Percentiles rank a stretch among this genome's conserved stretches.
Conservation (phyloP, 2,888 invertebrate species). For the Charanyca ferruginea region DNA sequence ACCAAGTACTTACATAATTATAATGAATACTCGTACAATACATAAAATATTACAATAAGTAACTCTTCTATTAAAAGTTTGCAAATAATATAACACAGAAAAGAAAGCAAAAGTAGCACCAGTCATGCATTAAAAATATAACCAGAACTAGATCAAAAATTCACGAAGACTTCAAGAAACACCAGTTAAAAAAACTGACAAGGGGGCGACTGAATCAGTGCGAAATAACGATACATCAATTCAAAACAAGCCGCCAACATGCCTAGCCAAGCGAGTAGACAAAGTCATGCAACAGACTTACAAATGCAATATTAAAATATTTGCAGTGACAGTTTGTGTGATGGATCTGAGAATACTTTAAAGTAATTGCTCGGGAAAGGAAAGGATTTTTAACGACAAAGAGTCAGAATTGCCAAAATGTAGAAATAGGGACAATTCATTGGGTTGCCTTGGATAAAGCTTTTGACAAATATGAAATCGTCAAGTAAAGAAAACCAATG, state of each 20-base stretch:
- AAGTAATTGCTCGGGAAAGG: neutral
- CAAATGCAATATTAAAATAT: constrained; percentile 39
- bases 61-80: neutral
- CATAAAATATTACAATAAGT: neutral
- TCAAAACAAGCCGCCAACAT: constrained; percentile 40
- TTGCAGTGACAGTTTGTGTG: constrained; percentile 47
- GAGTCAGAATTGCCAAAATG: neutral
- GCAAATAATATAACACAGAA: neutral
- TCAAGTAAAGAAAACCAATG: no score
- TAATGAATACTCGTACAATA: neutral
- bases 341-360: constrained; percentile 33
- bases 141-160: constrained; percentile 12
- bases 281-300: constrained; percentile 39
- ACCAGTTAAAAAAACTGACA: constrained; percentile 2
- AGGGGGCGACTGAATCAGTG: constrained; percentile 12
- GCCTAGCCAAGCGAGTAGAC: constrained; percentile 27
- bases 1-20: neutral
- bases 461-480: no score
- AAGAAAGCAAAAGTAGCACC: neutral
- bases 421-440: no score
- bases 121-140: constrained; percentile 6
- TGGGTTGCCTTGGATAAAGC: neutral
- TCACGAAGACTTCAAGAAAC: neutral
- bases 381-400: neutral
- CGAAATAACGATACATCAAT: constrained; percentile 45